Evolutionary conservation across 2,797 vertebrate species (phyloP), one percentile per base, ranked within the genome.

Genomic region (Arrhamphus sclerolepis): DNA sequence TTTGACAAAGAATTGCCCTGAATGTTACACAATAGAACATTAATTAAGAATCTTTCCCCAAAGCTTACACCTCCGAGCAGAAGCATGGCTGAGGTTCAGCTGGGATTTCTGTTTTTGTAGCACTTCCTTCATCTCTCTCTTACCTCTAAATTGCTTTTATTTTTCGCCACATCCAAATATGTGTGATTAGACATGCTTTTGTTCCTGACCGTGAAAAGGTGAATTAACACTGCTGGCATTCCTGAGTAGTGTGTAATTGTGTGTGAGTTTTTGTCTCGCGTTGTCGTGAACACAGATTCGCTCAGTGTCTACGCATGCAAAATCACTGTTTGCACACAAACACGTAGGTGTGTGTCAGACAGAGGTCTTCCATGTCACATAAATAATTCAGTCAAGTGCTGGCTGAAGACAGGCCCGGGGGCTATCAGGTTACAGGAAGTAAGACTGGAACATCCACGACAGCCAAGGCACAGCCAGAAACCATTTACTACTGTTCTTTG

Each of bases 261-360:
- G 49, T 21, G 26, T 20, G 28, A 39, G 55, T 24, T 41, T 28
- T 14, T 4, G 6, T 1, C 13, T 39, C 13, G 22, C 53, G 56
- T 66, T 57, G 52, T 63, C 66, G 22, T 64, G 47, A 66, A 65
- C 69, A 62, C 66, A 56, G 50, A 43, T 16, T 11, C 49, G 42
- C 49, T 62, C 55, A 28, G 69, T 31, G 40, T 71, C 56, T 74
- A 28, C 55, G 73, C 60, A 50, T 68, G 72, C 49, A 34, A 29
- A 74, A 46, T 72, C 70, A 66, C 69, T 89, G 83, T 89, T 88
- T 85, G 78, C 81, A 89, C 80, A 88, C 82, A 89, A 89, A 87
- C 78, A 85, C 43, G 66, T 10, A 57, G 61, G 62, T 76, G 78
- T 64, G 74, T 77, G 78, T 81, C 31, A 49, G 63, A 70, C 80